Percentiles rank a stretch among this genome's conserved stretches.
These are phyloP conservation scores for Malachius bipustulatus DNA, from an alignment of 2,888 invertebrate genomes.

Conservation along the genomic window DNA sequence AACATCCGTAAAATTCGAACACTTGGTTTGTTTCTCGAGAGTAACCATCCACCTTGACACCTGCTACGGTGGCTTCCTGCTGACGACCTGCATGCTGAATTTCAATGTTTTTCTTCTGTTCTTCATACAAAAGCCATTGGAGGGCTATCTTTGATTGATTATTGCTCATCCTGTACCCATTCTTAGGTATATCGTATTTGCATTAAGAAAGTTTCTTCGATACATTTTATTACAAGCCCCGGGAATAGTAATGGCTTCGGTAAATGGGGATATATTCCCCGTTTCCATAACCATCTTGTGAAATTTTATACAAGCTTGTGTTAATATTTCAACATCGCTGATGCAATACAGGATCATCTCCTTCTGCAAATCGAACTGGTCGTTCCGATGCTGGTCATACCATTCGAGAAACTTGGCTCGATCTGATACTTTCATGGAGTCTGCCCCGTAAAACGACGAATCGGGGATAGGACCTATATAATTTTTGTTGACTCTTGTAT, in stretches of 20 bases:
- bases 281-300: conserved; percentile 18
- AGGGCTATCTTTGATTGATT: neutral
- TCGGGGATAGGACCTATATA: conserved; percentile 15
- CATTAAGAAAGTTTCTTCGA: neutral
- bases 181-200: conserved; percentile 4
- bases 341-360: conserved; percentile 22
- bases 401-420: conserved; percentile 13
- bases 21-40: neutral
- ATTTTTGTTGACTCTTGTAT: conserved; percentile 13
- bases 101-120: neutral
- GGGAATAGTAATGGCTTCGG: too few relatives aligned
- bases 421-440: conserved; percentile 9
- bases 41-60: too few relatives aligned
- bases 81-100: neutral
- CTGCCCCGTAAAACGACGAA: conserved; percentile 11
- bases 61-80: neutral
- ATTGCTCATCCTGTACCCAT: conserved; percentile 1
- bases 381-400: conserved; percentile 11
- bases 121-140: neutral
- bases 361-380: conserved; percentile 22
- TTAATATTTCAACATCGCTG: conserved; percentile 22
- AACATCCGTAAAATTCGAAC: conserved; percentile 1
- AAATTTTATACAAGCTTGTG: conserved; percentile 22
- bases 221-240: neutral
- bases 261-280: conserved; percentile 13